Evolutionary conservation across 2,797 vertebrate species (phyloP).

Genomic region (Rhinichthys osculus): DNA sequence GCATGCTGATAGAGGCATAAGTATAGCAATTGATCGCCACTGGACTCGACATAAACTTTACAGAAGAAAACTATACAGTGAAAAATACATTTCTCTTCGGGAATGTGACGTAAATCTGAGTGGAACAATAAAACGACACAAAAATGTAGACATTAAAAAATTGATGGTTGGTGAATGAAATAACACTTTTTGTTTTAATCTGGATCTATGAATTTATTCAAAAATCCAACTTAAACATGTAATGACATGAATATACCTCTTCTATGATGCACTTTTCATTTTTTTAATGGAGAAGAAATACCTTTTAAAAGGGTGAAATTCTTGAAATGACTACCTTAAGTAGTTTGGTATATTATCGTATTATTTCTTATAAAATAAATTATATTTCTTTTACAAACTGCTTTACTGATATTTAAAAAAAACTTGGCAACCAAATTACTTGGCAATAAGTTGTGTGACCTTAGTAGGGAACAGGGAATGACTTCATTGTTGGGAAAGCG

Average conservation of each 20-base stretch:
- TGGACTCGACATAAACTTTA: neutral
- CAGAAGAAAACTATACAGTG: no score
- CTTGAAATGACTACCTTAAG: neutral
- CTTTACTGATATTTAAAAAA: neutral
- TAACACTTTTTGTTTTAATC: neutral
- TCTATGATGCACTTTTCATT: no score
- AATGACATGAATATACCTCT: neutral
- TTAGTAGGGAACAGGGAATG: neutral
- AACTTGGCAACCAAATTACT: neutral
- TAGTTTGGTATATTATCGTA: neutral
- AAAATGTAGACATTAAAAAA: neutral
- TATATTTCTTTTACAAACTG: neutral
- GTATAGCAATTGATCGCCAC: neutral
- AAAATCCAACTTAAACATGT: neutral
- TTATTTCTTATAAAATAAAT: neutral
- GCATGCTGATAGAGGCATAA: neutral
- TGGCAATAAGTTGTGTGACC: neutral
- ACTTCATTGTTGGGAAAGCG: neutral
- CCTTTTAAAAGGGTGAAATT: neutral
- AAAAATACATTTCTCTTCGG: neutral
- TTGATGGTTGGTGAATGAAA: neutral
- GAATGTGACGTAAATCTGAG: neutral
- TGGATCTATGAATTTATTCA: neutral
- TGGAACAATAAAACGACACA: neutral
- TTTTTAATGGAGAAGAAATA: no score